Evolutionary conservation across 2,113 vertebrate species (phyloP), one percentile per base, ranked within the genome.

Genomic region (Echinops telfairi): DNA sequence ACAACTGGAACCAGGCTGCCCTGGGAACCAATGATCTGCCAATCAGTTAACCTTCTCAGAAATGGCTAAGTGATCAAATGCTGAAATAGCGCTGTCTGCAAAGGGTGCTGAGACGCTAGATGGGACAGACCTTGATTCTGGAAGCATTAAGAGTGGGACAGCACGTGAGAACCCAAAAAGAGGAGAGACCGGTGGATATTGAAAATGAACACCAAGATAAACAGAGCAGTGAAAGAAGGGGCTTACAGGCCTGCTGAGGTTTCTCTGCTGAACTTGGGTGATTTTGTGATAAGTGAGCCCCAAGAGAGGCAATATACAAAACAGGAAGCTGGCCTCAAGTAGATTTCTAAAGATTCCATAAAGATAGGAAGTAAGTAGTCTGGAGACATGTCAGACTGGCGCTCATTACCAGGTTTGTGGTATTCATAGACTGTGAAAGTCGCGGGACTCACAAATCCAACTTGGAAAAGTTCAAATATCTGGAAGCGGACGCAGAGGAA

Each of bases 361-460:
- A 75, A 88, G 38, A 84, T 57, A 33, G 27, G 79, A 75, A 84
- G 25, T 75, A 75, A 84, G 25, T 29, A 89, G 27, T 47, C 57
- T 1, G 23, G 90, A 87, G 91, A 88, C 85, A 73, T 43, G 27
- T 40, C 14, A 71, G 36, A 71, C 77, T 25, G 1, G 47, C 57
- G 47, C 1, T 70, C 71, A 70, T 53, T 96, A 99, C 99, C 98
- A 97, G 98, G 98, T 31, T 97, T 96, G 15, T 98, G 98, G 88
- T 98, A 98, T 15, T 99, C 98, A 53, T 99, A 99, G 0, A 99
- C 98, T 7, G 96, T 98, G 96, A 99, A 99, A 0, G 97, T 97
- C 68, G 98, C 98, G 71, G 98, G 98, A 78, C 95, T 98, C 81
- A 96, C 89, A 97, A 98, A 98, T 53, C 97, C 98, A 47, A 98